phyloP scores from a whole-genome alignment of 2,888 invertebrate genomes.

The Diploptera punctata region DNA sequence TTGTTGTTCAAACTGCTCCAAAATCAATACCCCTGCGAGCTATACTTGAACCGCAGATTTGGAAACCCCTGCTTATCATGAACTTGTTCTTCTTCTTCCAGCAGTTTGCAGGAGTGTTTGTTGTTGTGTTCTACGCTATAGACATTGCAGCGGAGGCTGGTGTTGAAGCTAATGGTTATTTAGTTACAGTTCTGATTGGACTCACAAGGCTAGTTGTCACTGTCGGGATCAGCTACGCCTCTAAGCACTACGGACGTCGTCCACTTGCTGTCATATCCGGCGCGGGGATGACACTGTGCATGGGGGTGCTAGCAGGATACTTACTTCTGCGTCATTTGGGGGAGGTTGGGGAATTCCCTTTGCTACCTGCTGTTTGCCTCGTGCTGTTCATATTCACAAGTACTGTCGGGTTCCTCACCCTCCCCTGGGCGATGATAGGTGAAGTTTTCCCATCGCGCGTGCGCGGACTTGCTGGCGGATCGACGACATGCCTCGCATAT shows the following conservation, averaged over 20 bases:
- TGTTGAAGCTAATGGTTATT: conserved; percentile 56
- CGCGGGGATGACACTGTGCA: conserved; percentile 60
- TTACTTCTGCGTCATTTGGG: conserved; percentile 48
- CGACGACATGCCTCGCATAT: conserved; percentile 59
- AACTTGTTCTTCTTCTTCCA: conserved; percentile 62
- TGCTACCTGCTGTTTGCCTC: conserved; percentile 57
- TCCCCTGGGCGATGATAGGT: conserved; percentile 64
- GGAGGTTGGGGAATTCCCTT: conserved; percentile 18
- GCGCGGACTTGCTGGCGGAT: conserved; percentile 58
- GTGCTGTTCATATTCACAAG: conserved; percentile 60
- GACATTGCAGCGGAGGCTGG: conserved; percentile 59
- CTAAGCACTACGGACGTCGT: conserved; percentile 63
- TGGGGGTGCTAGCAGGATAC: conserved; percentile 59
- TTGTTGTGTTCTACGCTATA: conserved; percentile 63
- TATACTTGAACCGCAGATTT: conserved; percentile 53
- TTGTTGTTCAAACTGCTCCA: conserved; percentile 14
- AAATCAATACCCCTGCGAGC: neutral
- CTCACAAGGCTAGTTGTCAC: conserved; percentile 57
- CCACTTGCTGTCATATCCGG: conserved; percentile 66
- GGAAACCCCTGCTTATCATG: conserved; percentile 59
- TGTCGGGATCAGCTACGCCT: conserved; percentile 55
- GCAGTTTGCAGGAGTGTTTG: conserved; percentile 64
- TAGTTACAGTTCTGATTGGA: conserved; percentile 61
- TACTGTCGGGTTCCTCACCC: conserved; percentile 61
- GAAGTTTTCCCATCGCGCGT: conserved; percentile 62